Evolutionary conservation across 2,113 vertebrate species (phyloP).

Genomic region (Halcyon senegalensis): DNA sequence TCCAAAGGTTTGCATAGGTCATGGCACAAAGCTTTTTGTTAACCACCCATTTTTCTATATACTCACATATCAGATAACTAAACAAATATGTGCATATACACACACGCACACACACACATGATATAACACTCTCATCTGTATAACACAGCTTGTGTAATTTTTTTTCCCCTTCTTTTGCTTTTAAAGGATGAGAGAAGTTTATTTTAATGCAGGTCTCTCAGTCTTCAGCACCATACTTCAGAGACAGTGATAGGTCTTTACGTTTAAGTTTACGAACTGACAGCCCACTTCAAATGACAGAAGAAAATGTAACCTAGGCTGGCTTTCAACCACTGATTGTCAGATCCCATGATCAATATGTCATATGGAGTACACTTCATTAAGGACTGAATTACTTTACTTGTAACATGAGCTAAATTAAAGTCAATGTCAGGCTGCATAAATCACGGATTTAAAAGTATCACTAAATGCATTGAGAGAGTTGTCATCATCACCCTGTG

Average conservation of each 20-base stretch:
- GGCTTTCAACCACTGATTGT: slow-evolving; percentile 65
- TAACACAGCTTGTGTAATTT: not conserved
- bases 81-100: not conserved
- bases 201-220: not conserved
- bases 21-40: not conserved
- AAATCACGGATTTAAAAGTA: slow-evolving; percentile 70
- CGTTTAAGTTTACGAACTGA: slow-evolving; percentile 71
- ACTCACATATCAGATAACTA: not conserved
- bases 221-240: not conserved
- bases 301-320: slow-evolving; percentile 63
- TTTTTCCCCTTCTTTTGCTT: not conserved
- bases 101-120: not conserved
- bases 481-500: slow-evolving; percentile 3
- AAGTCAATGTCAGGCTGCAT: slow-evolving; percentile 57
- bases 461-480: slow-evolving; percentile 56
- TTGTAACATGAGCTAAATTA: slow-evolving; percentile 75
- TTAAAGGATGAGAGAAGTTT: not conserved
- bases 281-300: slow-evolving; percentile 64
- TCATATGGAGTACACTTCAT: slow-evolving; percentile 71
- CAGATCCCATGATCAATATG: slow-evolving; percentile 68
- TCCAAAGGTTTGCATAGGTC: not conserved
- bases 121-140: not conserved
- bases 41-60: not conserved
- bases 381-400: slow-evolving; percentile 71
- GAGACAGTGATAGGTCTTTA: not conserved